phyloP scores from a whole-genome alignment of 1,140 invertebrate genomes.

The Idris sp. region DNA sequence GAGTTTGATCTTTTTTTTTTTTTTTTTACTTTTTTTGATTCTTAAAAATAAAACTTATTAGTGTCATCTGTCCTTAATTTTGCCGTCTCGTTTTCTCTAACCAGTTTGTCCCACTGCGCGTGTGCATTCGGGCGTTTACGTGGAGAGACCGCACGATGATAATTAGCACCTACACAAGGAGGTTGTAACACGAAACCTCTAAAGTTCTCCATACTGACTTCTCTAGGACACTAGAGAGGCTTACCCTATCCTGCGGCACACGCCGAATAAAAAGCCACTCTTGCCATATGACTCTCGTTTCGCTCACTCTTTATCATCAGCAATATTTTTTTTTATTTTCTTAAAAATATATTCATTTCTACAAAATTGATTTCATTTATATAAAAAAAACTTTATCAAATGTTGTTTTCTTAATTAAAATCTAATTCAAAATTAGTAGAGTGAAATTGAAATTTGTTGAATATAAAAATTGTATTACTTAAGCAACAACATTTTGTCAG shows the following conservation, averaged over 20 bases:
- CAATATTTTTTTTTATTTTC: background rate
- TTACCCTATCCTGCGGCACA: constrained; percentile 61
- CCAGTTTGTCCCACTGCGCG: constrained; percentile 51
- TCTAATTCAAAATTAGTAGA: too few species aligned
- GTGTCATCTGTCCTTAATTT: constrained; percentile 11
- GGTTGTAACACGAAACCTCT: constrained; percentile 70
- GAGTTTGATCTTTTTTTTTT: constrained; percentile 35
- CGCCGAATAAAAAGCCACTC: constrained; percentile 55
- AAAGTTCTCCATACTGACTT: constrained; percentile 71
- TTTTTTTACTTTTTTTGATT: too few species aligned
- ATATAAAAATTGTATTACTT: too few species aligned
- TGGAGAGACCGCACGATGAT: constrained; percentile 75
- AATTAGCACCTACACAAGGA: constrained; percentile 75
- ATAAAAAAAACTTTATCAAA: too few species aligned
- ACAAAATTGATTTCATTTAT: too few species aligned
- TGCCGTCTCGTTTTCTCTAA: constrained; percentile 33
- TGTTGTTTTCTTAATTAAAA: too few species aligned
- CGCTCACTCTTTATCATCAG: constrained; percentile 15
- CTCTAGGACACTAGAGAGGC: constrained; percentile 72
- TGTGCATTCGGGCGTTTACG: constrained; percentile 72
- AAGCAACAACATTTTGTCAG: constrained; percentile 36
- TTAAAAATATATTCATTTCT: too few species aligned
- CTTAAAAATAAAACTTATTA: constrained; percentile 33
- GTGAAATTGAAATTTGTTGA: too few species aligned
- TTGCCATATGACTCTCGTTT: constrained; percentile 27